Conservation (phyloP, 2,888 invertebrate genomes). For the Anodontia alba region DNA sequence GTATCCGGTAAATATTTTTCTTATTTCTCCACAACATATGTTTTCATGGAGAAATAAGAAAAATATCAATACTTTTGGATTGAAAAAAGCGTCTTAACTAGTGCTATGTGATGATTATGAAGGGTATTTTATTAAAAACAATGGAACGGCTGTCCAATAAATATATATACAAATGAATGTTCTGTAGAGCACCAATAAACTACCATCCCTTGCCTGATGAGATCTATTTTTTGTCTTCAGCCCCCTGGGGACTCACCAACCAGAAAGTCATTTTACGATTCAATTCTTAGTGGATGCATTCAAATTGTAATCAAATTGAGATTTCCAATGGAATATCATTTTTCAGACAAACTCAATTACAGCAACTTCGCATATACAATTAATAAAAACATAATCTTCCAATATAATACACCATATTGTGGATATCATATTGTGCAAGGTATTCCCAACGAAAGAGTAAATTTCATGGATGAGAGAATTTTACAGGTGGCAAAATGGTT, state of each 20-base stretch:
- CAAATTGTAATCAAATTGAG: conserved; percentile 69
- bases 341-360: conserved; percentile 58
- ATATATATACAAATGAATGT: conserved; percentile 62
- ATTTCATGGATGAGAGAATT: conserved; percentile 52
- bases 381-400: conserved; percentile 36
- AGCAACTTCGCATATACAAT: conserved; percentile 60
- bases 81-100: too few relatives aligned
- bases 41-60: too few relatives aligned
- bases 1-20: too few relatives aligned
- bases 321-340: conserved; percentile 64
- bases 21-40: too few relatives aligned
- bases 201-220: conserved; percentile 76
- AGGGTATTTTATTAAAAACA: conserved; percentile 31
- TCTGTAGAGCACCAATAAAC: conserved; percentile 33
- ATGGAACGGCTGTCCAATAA: conserved; percentile 22
- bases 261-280: conserved; percentile 78
- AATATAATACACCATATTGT: conserved; percentile 43
- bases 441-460: conserved; percentile 46
- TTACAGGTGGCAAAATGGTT: conserved; percentile 63
- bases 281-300: conserved; percentile 77
- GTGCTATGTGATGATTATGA: conserved; percentile 50
- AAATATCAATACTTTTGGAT: too few relatives aligned
- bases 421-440: conserved; percentile 50
- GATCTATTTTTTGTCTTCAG: conserved; percentile 76
- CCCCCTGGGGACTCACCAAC: conserved; percentile 80